phyloP scores from a whole-genome alignment of 2,888 invertebrate genomes.

The Cantharis nigra region DNA sequence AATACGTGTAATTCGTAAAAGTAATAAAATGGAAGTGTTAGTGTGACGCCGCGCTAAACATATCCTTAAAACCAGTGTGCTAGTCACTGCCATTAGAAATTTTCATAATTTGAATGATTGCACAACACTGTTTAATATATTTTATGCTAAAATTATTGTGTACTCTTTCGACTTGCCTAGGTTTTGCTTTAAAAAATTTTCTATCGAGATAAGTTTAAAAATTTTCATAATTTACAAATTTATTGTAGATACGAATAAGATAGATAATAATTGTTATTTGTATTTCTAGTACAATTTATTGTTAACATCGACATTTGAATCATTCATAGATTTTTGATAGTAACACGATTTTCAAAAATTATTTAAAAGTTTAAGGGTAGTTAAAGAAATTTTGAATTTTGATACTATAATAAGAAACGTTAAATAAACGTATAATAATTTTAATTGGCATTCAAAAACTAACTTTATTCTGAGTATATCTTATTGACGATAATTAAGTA shows the following conservation, averaged over 20 bases:
- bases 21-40: conserved; percentile 72
- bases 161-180: background rate
- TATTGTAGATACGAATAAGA: background rate
- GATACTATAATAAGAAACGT: conserved; percentile 12
- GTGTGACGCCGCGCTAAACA: conserved; percentile 59
- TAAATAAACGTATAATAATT: conserved; percentile 2
- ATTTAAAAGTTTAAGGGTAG: conserved; percentile 5
- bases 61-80: conserved; percentile 48
- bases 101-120: conserved; percentile 18
- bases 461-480: background rate
- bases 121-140: background rate
- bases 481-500: conserved; percentile 8
- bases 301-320: conserved; percentile 1
- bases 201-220: background rate
- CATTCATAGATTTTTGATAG: conserved; percentile 4
- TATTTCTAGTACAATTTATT: conserved; percentile 12
- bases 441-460: background rate
- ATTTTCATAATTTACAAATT: background rate
- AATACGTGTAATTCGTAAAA: conserved; percentile 69
- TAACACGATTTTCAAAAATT: background rate
- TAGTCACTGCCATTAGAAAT: conserved; percentile 47
- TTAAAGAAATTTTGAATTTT: conserved; percentile 11
- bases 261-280: conserved; percentile 7
- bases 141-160: background rate
- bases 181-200: background rate